Evolutionary conservation across 2,888 invertebrate species (phyloP), one percentile per base, ranked within the genome.

Genomic region (Arrhopalites spinosus): DNA sequence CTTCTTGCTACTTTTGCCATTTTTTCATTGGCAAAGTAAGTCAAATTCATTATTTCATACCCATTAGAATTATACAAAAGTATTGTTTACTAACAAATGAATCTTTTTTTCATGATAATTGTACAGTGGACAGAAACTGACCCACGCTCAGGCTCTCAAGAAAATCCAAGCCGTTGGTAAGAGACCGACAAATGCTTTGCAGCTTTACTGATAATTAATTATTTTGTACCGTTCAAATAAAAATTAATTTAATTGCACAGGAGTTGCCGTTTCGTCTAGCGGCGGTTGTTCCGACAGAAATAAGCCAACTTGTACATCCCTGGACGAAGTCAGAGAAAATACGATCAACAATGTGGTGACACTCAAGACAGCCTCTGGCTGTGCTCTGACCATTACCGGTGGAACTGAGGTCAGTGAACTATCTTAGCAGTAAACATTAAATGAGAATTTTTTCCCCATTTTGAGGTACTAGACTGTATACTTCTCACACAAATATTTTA

Each of bases 371-470:
- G 78, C 80, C 17, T 81, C 81, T 23, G 78, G 75, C 20, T 81
- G 80, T 61, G 53, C 66, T 1, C 77, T 81, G 13, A 81, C 76
- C n/a, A 79, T 81, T 50, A 81, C 81, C n/a, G 81, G 80, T 47
- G 81, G 80, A 71, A 81, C 81, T 47, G 80, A 81, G 76, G 80
- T 79, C 56, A 45, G 73, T 17, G 30, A 5, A 36, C 36, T 36
- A 3, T 11, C 36, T 20, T 70, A 25, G 13, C 11, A 29, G 3
- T 3, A 56, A n/a, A n/a, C n/a, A n/a, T n/a, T n/a, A n/a, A n/a
- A n/a, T n/a, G n/a, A n/a, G n/a, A n/a, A n/a, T n/a, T n/a, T n/a
- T n/a, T n/a, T n/a, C n/a, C n/a, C n/a, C n/a, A n/a, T n/a, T n/a
- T n/a, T n/a, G n/a, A n/a, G n/a, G n/a, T n/a, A n/a, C n/a, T n/a